Evolutionary conservation across 1,140 invertebrate genomes (phyloP), one percentile per base, ranked within the genome.

Genomic region (Olivierus martensii): DNA sequence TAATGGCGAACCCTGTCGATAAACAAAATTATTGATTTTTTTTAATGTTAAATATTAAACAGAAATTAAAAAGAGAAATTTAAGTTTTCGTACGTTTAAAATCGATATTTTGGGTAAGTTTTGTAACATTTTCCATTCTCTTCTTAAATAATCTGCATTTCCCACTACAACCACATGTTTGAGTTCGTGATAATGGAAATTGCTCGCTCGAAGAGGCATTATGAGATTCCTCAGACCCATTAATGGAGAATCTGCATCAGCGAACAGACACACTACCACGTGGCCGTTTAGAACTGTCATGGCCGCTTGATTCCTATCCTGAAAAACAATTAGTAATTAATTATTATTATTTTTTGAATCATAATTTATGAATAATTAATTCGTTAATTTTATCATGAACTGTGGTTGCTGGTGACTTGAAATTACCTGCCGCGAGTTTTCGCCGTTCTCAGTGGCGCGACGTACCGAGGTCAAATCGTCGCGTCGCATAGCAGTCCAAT

Each of bases 151-250:
- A 65, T 99, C 94, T 54, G 96, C 87, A 64, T 95, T 93, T 43
- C 95, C 95, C 56, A 99, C 93, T 65, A 99, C 96, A 50, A 99
- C 92, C 62, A 98, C 92, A 73, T 97, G 93, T 73, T 98, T 98
- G 61, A 99, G 79, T 75, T 99, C 95, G 70, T 98, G 90, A 70
- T 96, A 98, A 74, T 99, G 94, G 73, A 99, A 98, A 76, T 99
- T 99, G 65, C 91, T 96, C 59, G 95, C 94, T 67, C 88, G 74
- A 60, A 96, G 73, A 44, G 91, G 91, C 91, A 95, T 96, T 57
- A 96, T 90, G 67, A 96, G 75, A 69, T 96, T 96, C 61, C 91
- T 75, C 58, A 96, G 76, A 60, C 76, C 95, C 65, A 99, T 98
- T 36, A 99, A 75, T 21, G 95, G 95, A 52, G 92, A 96, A 67